Percentiles rank a stretch among this genome's conserved stretches.
These are phyloP conservation scores for Lymantria monacha DNA, from an alignment of 2,888 invertebrate genomes.

Conservation along the genomic window DNA sequence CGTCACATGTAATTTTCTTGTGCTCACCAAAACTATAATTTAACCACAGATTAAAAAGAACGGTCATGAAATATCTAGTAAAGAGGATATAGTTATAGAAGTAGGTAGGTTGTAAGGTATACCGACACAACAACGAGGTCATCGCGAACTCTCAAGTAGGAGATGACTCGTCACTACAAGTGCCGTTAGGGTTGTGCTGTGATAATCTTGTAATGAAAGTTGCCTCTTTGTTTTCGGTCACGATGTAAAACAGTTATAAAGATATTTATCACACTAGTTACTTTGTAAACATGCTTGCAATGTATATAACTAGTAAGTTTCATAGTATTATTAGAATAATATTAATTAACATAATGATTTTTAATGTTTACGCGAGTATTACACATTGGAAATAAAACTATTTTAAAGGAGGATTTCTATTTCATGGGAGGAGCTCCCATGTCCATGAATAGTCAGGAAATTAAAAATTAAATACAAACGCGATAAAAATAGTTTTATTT, in stretches of 20 bases:
- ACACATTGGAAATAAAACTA: no score
- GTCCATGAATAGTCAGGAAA: no score
- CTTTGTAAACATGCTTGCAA: no score
- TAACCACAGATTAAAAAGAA: constrained; percentile 17
- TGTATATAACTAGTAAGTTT: no score
- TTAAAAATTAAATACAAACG: no score
- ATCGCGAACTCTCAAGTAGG: constrained; percentile 17
- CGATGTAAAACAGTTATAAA: not conserved
- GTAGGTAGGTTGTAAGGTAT: constrained; percentile 23
- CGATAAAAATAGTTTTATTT: no score
- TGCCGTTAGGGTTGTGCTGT: constrained; percentile 28
- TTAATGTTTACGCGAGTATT: no score
- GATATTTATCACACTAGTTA: not conserved
- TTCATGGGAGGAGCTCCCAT: no score
- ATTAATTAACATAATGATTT: no score
- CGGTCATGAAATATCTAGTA: constrained; percentile 24
- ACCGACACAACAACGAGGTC: constrained; percentile 37
- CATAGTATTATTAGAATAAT: no score
- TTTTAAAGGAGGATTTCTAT: no score
- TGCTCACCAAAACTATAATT: constrained; percentile 11
- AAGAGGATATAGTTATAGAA: constrained; percentile 4
- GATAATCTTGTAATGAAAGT: constrained; percentile 3
- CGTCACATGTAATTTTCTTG: no score
- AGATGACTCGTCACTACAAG: constrained; percentile 25
- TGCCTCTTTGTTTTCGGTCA: not conserved